Evolutionary conservation across 2,113 vertebrate genomes (phyloP).

Genomic region (Fregetta grallaria): DNA sequence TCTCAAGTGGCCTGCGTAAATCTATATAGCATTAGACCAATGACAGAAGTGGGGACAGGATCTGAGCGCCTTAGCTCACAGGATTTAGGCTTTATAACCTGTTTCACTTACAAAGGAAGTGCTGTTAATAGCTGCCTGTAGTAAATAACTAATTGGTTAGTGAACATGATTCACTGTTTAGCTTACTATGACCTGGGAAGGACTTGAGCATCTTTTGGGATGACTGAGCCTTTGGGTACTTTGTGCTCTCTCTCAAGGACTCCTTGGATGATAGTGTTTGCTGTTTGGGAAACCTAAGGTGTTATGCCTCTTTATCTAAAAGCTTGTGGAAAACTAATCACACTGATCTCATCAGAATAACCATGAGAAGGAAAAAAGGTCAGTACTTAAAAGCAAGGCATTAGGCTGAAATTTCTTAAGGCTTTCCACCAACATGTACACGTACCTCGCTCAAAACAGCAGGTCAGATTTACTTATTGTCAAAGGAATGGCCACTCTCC

Average conservation of each 20-base stretch:
- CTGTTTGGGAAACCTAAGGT: background rate
- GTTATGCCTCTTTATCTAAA: background rate
- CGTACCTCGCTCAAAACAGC: background rate
- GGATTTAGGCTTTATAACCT: background rate
- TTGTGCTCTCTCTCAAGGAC: background rate
- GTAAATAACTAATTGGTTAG: background rate
- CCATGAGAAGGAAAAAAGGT: fast-evolving
- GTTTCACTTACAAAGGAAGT: background rate
- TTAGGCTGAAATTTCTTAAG: background rate
- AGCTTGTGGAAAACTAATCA: background rate
- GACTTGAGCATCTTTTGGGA: background rate
- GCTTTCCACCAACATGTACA: background rate
- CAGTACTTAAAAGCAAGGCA: background rate
- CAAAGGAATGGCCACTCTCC: background rate
- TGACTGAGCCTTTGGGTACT: background rate
- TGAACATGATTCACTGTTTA: background rate
- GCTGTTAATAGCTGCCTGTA: background rate
- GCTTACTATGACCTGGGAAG: background rate
- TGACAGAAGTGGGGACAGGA: background rate
- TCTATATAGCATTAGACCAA: background rate
- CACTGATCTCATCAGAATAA: background rate
- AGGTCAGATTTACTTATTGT: background rate
- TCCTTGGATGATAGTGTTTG: background rate
- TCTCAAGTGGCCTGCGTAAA: fast-evolving
- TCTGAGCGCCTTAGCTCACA: background rate